Base-by-base conservation (phyloP, 1,140 invertebrate genomes). In the Drosophila repletoides region DNA sequence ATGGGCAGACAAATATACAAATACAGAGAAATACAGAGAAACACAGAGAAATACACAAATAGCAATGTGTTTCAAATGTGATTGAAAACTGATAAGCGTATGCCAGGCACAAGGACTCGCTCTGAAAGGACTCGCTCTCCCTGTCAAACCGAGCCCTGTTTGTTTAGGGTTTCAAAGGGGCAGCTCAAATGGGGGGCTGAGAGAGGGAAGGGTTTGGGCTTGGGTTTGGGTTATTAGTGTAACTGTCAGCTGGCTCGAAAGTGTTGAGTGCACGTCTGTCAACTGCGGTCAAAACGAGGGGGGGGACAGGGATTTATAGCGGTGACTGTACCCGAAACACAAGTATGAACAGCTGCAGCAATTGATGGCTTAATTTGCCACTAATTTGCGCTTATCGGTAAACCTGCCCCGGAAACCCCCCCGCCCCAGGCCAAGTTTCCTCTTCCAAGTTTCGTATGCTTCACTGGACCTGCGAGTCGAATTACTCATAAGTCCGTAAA, bases 51-150 rank as follows among this genome's bases (percentile, higher is more conserved):
- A n/a, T n/a, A 36, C 73, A 83, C 60, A 83, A 86, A 80, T 75
- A 65, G 71, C 67, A 79, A 70, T 75, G 63, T 60, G 71, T 73
- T 73, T 71, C 68, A 75, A 79, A 86, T 86, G 79, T 80, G 79
- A 84, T 84, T 84, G 79, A 80, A 86, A 84, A 84, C 80, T 86
- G 79, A 84, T 84, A 84, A 84, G 80, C 75, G 40, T 53, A 38
- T 31, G 64, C 48, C 55, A 29, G 36, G 22, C 55, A 60, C n/a
- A n/a, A n/a, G 43, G 51, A 45, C 36, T 21, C n/a, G n/a, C n/a
- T n/a, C 14, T 6, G 2, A 0, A 21, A 67, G 56, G 31, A 67
- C 64, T 26, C 41, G 41, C 43, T 21, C 21, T 10, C 49, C 34
- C 40, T n/a, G n/a, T n/a, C n/a, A n/a, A n/a, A n/a, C n/a, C n/a